Conservation (phyloP, 2,888 invertebrate genomes). For the Sinhomidia bicolor region DNA sequence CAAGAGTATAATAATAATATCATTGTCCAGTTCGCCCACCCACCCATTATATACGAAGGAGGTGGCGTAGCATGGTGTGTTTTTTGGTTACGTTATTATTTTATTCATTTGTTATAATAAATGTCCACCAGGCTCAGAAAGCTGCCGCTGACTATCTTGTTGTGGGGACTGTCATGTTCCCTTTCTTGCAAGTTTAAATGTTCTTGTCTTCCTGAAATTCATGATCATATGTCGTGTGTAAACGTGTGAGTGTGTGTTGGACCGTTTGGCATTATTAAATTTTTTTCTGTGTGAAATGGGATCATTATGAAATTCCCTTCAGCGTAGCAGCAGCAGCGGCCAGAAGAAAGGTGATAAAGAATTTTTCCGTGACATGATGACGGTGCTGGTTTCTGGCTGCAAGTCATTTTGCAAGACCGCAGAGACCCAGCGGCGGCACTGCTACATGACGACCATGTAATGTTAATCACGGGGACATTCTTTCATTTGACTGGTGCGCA, state of each 20-base stretch:
- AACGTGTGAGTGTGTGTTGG: background rate
- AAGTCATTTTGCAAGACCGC: conserved; percentile 5
- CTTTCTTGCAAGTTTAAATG: background rate
- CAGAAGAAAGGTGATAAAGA: conserved; percentile 27
- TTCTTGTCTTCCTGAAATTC: background rate
- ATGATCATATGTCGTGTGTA: background rate
- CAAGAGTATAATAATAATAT: too few species aligned
- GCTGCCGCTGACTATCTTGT: background rate
- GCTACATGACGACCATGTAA: background rate
- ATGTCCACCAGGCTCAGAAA: background rate
- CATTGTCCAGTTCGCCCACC: background rate
- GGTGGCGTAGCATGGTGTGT: background rate
- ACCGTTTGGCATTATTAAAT: conserved; percentile 35
- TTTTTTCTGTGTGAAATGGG: conserved; percentile 17
- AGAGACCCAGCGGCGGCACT: background rate
- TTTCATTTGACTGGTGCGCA: background rate
- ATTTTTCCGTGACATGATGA: background rate
- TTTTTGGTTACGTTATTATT: background rate
- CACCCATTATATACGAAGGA: too few species aligned
- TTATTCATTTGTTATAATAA: conserved; percentile 52
- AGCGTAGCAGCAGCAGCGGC: background rate
- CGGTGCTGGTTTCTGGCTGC: background rate
- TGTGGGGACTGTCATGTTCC: background rate
- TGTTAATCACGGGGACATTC: background rate
- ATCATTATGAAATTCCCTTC: conserved; percentile 7